phyloP scores from a whole-genome alignment of 1,140 invertebrate species.

The Steinernema feltiae region DNA sequence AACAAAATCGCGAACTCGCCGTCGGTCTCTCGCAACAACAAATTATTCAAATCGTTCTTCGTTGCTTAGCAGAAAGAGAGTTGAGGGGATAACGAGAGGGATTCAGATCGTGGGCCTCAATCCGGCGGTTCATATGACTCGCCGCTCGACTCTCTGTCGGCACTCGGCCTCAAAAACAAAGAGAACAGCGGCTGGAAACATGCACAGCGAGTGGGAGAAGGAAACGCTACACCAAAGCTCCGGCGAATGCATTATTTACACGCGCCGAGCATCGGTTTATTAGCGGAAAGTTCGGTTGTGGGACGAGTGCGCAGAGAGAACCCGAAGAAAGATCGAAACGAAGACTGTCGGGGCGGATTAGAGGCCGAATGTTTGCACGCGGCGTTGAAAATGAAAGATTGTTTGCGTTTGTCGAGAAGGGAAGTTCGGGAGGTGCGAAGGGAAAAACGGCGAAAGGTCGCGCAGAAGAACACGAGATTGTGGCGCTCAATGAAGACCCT shows the following conservation, averaged over 20 bases:
- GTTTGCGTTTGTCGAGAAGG: neutral
- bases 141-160: too few species aligned
- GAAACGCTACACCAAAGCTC: neutral
- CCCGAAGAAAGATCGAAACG: neutral
- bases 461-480: neutral
- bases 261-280: neutral
- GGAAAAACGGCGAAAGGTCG: neutral
- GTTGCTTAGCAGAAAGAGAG: neutral
- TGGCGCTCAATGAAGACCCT: neutral
- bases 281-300: too few species aligned
- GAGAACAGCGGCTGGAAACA: too few species aligned
- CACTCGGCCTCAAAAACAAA: neutral
- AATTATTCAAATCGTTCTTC: conserved; percentile 3
- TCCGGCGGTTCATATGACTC: too few species aligned
- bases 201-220: too few species aligned
- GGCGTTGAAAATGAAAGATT: neutral
- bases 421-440: neutral
- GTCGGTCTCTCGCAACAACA: neutral
- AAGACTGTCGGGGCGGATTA: neutral
- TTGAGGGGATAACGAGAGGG: neutral
- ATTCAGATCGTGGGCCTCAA: too few species aligned
- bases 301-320: neutral
- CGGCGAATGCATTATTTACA: conserved; percentile 4
- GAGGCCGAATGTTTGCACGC: conserved; percentile 6
- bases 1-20: neutral